A percentile compares a stretch with the other conserved stretches of the same genome.
Evolutionary conservation across 1,140 invertebrate genomes (phyloP).

Genomic region (Trypoxylus dichotomus): DNA sequence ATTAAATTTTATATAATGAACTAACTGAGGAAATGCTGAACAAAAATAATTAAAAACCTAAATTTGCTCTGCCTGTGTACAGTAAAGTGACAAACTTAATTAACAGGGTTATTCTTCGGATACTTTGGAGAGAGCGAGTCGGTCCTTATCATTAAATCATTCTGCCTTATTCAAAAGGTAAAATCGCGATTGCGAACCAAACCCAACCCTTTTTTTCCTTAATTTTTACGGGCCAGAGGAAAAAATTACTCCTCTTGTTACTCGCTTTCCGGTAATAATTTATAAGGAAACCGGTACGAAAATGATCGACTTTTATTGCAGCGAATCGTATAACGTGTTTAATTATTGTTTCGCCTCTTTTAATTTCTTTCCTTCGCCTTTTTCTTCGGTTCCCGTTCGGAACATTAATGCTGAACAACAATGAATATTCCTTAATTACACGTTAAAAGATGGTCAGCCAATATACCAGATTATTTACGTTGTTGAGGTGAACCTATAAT

Average conservation of each 20-base stretch:
- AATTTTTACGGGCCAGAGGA: slow-evolving; percentile 18
- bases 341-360: slow-evolving; percentile 1
- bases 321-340: slow-evolving; percentile 9
- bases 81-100: slow-evolving; percentile 55
- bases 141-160: slow-evolving; percentile 45
- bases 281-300: slow-evolving; percentile 11
- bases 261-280: slow-evolving; percentile 26
- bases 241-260: slow-evolving; percentile 16
- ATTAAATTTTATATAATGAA: slow-evolving; percentile 57
- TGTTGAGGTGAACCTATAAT: too few relatives aligned
- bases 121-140: slow-evolving; percentile 48
- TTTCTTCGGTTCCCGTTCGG: neutral
- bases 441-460: too few relatives aligned
- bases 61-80: slow-evolving; percentile 52
- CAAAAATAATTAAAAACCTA: slow-evolving; percentile 57
- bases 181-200: slow-evolving; percentile 24
- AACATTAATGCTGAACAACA: neutral
- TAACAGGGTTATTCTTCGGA: slow-evolving; percentile 53
- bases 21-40: slow-evolving; percentile 56
- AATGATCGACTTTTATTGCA: neutral
- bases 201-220: slow-evolving; percentile 20
- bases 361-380: neutral
- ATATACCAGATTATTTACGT: too few relatives aligned
- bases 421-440: slow-evolving; percentile 6
- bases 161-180: slow-evolving; percentile 35